Base-by-base conservation (phyloP, 2,888 invertebrate species). In the Endomychus coccineus region DNA sequence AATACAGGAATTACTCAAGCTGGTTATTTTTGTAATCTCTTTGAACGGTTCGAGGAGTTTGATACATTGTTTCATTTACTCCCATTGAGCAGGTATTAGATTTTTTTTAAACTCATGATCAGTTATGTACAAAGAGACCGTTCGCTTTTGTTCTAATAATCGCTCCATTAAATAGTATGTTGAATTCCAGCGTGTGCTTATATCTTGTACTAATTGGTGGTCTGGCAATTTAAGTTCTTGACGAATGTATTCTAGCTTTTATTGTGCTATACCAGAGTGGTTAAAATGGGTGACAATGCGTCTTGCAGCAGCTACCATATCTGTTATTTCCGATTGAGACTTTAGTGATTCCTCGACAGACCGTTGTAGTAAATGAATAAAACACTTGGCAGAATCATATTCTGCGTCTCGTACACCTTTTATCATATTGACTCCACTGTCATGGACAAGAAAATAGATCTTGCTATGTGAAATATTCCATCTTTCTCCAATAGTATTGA, bases 211-310 rank as follows among this genome's bases (percentile, higher is more conserved):
- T 33, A 51, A 21, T 27, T 46, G 27, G 40, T 51, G 44, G 28
- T 50, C 34, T 21, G 48, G 44, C 35, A 51, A 41, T 36, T 39
- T 42, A 17, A 49, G 31, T 36, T 52, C 46, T 39, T 49, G 40
- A 44, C 50, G 49, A 27, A 46, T 46, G 5, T 29, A 11, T 11
- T 22, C 9, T 23, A 41, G 34, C 34, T 41, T 42, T 39, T 39
- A 16, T 29, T 36, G 28, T 13, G 44, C 45, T 36, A 36, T 36
- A 21, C 42, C 39, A 23, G 45, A 50, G 36, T 48, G 42, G 32
- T 52, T 50, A 40, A 51, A 58, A 40, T 58, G 56, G 2, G 51
- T 52, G 12, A 56, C 56, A 4, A 59, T 25, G 2, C 52, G 46
- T 40, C 56, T 39, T 12, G 25, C 37, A 33, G 34, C 31, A 16